These are phyloP conservation scores for Salarias fasciatus DNA, from an alignment of 2,797 vertebrate species.

Conservation along the genomic window DNA sequence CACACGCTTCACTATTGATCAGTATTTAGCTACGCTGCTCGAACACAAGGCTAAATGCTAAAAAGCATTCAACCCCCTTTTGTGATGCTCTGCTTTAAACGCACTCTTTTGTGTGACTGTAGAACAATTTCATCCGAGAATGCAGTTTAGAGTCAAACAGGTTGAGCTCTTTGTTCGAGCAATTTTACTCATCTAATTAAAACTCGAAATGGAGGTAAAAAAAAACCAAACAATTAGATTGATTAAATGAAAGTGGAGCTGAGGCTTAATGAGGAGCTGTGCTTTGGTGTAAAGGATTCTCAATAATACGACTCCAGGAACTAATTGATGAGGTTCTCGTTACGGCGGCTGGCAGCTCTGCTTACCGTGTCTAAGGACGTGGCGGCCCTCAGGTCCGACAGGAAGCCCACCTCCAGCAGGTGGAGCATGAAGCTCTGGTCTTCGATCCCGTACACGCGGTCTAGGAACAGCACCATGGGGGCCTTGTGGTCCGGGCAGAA, in stretches of 20 bases:
- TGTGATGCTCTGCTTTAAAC: conserved; percentile 6
- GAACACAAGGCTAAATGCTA: conserved; percentile 7
- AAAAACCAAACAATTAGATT: conserved; percentile 20
- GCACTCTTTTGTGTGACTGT: not conserved
- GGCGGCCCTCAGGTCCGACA: conserved; percentile 94
- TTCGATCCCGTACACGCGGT: conserved; percentile 96
- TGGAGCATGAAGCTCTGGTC: conserved; percentile 96
- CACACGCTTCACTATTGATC: not conserved
- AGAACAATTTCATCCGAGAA: too few relatives aligned
- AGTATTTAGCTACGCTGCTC: conserved; percentile 8
- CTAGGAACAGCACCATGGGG: conserved; percentile 97
- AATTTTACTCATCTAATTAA: too few relatives aligned
- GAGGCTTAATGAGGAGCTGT: conserved; percentile 6
- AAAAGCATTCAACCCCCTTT: not conserved
- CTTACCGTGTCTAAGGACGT: conserved; percentile 93
- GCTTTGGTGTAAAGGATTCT: conserved; percentile 29
- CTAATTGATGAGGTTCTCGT: conserved; percentile 20
- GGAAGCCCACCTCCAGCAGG: conserved; percentile 95
- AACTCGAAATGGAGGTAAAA: conserved; percentile 17
- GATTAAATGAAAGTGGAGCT: conserved; percentile 14
- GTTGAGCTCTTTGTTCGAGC: too few relatives aligned
- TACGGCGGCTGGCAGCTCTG: not conserved
- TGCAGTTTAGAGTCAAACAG: too few relatives aligned
- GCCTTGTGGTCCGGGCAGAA: conserved; percentile 99
- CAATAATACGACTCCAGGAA: conserved; percentile 19